Base-by-base conservation (phyloP, 1,140 invertebrate genomes). In the Agrypnia vestita region DNA sequence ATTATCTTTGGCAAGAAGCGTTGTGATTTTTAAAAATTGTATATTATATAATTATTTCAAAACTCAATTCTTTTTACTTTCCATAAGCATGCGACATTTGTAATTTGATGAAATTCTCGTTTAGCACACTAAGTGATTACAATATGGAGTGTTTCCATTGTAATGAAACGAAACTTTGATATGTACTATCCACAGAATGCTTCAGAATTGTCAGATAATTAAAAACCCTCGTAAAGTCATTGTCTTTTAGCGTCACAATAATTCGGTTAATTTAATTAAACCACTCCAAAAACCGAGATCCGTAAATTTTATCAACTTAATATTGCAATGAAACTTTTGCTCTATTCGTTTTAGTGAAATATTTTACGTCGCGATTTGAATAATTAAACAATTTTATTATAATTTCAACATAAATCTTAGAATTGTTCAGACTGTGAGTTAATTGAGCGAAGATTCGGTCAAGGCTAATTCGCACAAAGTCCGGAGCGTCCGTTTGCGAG, bases 371-470 rank as follows among this genome's bases (percentile, higher is more conserved):
- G 53, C 19, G 15, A 59, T 3, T 59, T 59, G 15, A 59, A 59
- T 64, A 64, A 43, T 64, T 64, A 12, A 51, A 13, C n/a, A 13
- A 51, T 51, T 51, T 51, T 51, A 51, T 51, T 51, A 51, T 13
- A 51, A 51, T 51, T 51, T 15, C 11, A 12, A 13, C 49, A 15
- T 51, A 51, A 51, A 51, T 51, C n/a, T 51, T 51, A 3, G 49
- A 51, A 15, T 51, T 64, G 19, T 64, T 21, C 25, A 64, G 35
- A 64, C 19, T 64, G 61, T 64, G 25, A 64, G 61, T 64, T 64
- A 64, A 64, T 64, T 64, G 35, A 44, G 61, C 61, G 61, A n/a
- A 59, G 61, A 64, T 44, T 64, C 61, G 61, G 61, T 43, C 35
- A 25, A 64, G 61, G 35, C 61, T 59, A 49, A 71, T 71, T 71